Percentiles rank a stretch among this genome's conserved stretches.
phyloP scores from a whole-genome alignment of 2,888 invertebrate genomes.

The Trichogramma dendrolimi region DNA sequence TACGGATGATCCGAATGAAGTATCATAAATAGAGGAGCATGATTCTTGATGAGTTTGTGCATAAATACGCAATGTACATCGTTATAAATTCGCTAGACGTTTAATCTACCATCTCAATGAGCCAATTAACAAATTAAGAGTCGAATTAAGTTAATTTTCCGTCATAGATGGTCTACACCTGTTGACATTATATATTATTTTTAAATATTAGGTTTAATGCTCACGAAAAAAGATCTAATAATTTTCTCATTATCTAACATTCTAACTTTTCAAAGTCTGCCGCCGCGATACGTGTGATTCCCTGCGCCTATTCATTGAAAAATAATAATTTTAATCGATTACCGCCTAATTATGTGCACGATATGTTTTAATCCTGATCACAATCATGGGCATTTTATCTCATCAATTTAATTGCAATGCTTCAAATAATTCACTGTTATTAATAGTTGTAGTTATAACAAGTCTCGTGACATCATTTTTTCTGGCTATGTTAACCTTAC shows the following conservation, averaged over 20 bases:
- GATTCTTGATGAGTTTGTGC: too few species aligned
- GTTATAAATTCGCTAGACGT: too few species aligned
- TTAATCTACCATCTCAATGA: too few species aligned
- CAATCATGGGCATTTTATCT: constrained; percentile 19
- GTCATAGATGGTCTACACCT: constrained; percentile 16
- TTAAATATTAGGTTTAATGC: too few species aligned
- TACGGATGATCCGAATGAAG: too few species aligned
- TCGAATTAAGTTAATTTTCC: neutral
- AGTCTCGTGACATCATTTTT: constrained; percentile 15
- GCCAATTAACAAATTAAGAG: too few species aligned
- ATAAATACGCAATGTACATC: too few species aligned
- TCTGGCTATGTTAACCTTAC: constrained; percentile 1
- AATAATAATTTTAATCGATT: constrained; percentile 13
- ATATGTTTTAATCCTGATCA: constrained; percentile 25
- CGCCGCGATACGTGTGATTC: neutral
- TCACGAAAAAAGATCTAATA: too few species aligned
- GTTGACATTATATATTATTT: neutral
- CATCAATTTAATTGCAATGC: neutral
- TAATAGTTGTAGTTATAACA: constrained; percentile 10
- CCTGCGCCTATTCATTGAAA: too few species aligned
- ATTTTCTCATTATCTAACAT: neutral
- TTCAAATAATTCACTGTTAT: constrained; percentile 4
- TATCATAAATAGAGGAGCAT: too few species aligned
- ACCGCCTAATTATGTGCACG: constrained; percentile 6
- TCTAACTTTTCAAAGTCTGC: constrained; percentile 12